These are phyloP conservation scores for Pantala flavescens DNA, from an alignment of 1,140 invertebrate species.

Conservation along the genomic window DNA sequence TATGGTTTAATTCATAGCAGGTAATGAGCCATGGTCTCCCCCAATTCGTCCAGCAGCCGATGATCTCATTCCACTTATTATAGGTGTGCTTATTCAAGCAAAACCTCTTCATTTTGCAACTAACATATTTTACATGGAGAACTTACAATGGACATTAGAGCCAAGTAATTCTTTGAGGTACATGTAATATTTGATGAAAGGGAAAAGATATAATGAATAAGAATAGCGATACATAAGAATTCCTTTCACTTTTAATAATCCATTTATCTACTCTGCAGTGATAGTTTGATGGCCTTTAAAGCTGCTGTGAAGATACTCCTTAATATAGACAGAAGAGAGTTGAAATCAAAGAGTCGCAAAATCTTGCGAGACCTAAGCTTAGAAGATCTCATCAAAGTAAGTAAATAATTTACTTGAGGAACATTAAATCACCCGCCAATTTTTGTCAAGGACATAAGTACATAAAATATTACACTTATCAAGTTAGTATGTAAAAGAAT, in stretches of 20 bases:
- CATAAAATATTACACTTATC: too few species aligned
- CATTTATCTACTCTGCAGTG: constrained; percentile 7
- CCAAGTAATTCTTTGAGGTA: constrained; percentile 23
- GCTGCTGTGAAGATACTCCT: constrained; percentile 22
- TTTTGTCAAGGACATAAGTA: too few species aligned
- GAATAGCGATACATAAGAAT: too few species aligned
- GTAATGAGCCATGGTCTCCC: background rate
- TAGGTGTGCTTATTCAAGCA: constrained; percentile 29
- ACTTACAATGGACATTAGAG: constrained; percentile 28
- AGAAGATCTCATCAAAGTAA: constrained; percentile 19
- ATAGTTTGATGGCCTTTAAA: constrained; percentile 26
- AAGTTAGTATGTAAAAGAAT: too few species aligned
- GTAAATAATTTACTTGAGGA: too few species aligned
- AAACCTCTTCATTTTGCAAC: constrained; percentile 26
- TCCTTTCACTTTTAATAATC: too few species aligned
- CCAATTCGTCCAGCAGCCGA: constrained; percentile 21
- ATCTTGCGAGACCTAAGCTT: constrained; percentile 12
- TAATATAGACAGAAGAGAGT: background rate
- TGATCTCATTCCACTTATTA: constrained; percentile 28
- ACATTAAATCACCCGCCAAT: too few species aligned
- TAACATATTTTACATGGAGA: constrained; percentile 29
- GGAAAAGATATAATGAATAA: background rate
- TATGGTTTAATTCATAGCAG: constrained; percentile 2
- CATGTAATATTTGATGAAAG: background rate
- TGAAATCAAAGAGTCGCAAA: constrained; percentile 17